Conservation (phyloP, 2,888 invertebrate genomes). For the Tryphoninae sp. region DNA sequence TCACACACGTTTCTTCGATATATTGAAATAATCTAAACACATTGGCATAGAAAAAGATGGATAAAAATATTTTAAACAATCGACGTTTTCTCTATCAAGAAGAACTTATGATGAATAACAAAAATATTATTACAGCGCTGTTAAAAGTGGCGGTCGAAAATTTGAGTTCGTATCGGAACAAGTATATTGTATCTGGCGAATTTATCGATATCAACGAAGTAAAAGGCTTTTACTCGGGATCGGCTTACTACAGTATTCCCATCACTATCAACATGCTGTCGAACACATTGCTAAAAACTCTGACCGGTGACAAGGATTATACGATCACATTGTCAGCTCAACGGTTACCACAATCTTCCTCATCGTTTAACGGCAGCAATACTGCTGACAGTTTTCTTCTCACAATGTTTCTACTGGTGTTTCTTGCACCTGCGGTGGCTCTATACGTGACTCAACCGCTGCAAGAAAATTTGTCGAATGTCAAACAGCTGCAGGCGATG, state of each 20-base stretch:
- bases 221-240: conserved; percentile 82
- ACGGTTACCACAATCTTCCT: conserved; percentile 70
- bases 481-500: conserved; percentile 87
- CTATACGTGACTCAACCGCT: conserved; percentile 85
- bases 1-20: too few species aligned
- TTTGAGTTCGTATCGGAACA: conserved; percentile 81
- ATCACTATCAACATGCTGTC: conserved; percentile 82
- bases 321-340: conserved; percentile 72
- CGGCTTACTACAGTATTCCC: conserved; percentile 83
- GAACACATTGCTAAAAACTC: conserved; percentile 79
- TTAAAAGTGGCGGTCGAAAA: conserved; percentile 78
- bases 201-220: conserved; percentile 75
- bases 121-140: conserved; percentile 79
- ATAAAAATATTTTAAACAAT: too few species aligned
- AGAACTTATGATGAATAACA: background rate
- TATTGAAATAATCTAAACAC: too few species aligned
- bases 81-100: too few species aligned
- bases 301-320: conserved; percentile 69
- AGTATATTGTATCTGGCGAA: conserved; percentile 82
- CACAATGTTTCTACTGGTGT: conserved; percentile 67
- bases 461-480: conserved; percentile 84
- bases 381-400: conserved; percentile 63
- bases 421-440: conserved; percentile 79
- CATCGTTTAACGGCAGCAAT: conserved; percentile 18
- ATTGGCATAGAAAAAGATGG: too few species aligned